Conservation (phyloP, 2,888 invertebrate genomes). For the Phlogophora meticulosa region DNA sequence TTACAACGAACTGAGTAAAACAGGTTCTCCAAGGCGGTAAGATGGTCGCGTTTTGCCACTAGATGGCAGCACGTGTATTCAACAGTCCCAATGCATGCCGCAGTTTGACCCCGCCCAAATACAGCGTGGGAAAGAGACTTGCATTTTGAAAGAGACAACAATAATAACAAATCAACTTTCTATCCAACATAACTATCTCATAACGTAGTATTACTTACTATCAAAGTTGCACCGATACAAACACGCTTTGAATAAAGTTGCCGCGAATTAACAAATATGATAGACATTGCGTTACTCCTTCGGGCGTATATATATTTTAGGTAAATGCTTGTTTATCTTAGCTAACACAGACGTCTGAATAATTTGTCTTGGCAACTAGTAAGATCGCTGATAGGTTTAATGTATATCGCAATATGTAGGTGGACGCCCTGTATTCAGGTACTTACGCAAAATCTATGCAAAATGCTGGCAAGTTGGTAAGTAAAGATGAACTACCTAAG, state of each 20-base stretch:
- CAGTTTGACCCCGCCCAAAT: constrained; percentile 75
- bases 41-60: constrained; percentile 44
- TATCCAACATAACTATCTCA: constrained; percentile 50
- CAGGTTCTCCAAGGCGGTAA: neutral
- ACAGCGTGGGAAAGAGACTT: constrained; percentile 71
- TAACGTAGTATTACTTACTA: constrained; percentile 44
- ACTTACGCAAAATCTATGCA: constrained; percentile 43
- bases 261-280: constrained; percentile 22
- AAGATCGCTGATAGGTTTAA: constrained; percentile 20
- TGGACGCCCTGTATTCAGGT: neutral
- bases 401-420: neutral
- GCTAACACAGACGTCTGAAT: constrained; percentile 41
- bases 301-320: constrained; percentile 5
- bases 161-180: constrained; percentile 85
- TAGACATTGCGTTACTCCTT: constrained; percentile 20
- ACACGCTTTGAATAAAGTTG: constrained; percentile 48
- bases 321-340: constrained; percentile 36
- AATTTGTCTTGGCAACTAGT: constrained; percentile 49
- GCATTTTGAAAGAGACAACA: constrained; percentile 76
- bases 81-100: constrained; percentile 50
- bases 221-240: constrained; percentile 47
- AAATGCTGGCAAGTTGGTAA: constrained; percentile 23
- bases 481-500: constrained; percentile 6
- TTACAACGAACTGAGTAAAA: constrained; percentile 30
- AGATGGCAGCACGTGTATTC: constrained; percentile 77